These are phyloP conservation scores for Haliclona indistincta DNA, from an alignment of 37 sponge, comb jelly and placozoan genomes.

Conservation along the genomic window DNA sequence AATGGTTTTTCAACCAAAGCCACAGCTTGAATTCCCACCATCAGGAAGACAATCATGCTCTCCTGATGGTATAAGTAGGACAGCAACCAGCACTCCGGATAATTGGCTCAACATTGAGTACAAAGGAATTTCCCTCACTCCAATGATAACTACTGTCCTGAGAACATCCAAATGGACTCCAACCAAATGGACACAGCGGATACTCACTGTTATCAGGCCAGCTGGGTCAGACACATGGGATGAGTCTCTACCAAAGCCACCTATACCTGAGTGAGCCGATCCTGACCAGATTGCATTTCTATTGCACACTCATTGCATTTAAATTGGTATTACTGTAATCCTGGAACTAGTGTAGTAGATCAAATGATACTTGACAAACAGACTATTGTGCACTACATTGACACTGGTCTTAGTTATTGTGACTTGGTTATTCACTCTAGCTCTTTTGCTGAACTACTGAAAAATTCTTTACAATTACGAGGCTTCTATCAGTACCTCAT, in stretches of 20 bases:
- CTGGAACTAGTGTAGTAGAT: too few relatives aligned
- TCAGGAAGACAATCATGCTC: neutral
- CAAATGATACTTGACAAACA: neutral
- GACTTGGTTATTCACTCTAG: constrained; percentile 21
- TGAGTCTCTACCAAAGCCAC: constrained; percentile 2
- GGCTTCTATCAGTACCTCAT: constrained; percentile 46
- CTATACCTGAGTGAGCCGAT: constrained; percentile 31
- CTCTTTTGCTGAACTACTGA: constrained; percentile 49
- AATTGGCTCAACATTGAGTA: neutral
- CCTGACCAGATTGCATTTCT: too few relatives aligned
- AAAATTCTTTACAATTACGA: constrained; percentile 28
- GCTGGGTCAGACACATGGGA: neutral
- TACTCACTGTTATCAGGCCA: constrained; percentile 15
- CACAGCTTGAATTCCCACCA: neutral
- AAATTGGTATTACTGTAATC: too few relatives aligned
- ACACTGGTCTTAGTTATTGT: neutral
- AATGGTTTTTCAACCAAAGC: neutral
- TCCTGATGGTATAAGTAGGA: neutral
- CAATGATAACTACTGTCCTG: constrained; percentile 39
- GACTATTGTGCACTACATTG: constrained; percentile 1
- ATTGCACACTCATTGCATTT: too few relatives aligned
- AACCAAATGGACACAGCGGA: neutral
- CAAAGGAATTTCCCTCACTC: constrained; percentile 12
- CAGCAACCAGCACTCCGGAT: neutral
- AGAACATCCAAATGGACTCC: neutral